Evolutionary conservation across 1,140 invertebrate genomes (phyloP).

Genomic region (Drosophila lacteicornis): DNA sequence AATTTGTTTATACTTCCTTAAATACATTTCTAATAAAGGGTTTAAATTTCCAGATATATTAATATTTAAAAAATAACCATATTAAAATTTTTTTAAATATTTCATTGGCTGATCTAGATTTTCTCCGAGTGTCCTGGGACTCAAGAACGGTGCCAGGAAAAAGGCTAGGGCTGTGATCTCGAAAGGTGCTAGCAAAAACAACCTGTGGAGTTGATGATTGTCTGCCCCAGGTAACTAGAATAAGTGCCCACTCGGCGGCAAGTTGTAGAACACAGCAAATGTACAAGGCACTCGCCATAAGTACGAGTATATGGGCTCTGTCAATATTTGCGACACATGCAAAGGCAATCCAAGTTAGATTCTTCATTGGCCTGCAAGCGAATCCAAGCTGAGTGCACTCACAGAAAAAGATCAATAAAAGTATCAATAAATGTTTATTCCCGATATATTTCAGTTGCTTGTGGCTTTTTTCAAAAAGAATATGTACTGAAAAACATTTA

Average conservation of each 20-base stretch:
- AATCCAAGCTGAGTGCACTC: constrained; percentile 14
- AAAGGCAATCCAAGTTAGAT: constrained; percentile 62
- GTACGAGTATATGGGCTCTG: constrained; percentile 54
- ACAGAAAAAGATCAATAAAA: not conserved
- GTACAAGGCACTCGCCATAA: constrained; percentile 63
- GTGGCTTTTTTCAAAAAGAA: too few species aligned
- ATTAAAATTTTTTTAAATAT: too few species aligned
- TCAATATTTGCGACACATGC: constrained; percentile 79
- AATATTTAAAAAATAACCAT: too few species aligned
- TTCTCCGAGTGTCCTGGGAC: constrained; percentile 8
- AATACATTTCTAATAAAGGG: not conserved
- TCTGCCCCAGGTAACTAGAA: constrained; percentile 48
- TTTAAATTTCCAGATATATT: too few species aligned
- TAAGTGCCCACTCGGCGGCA: constrained; percentile 60
- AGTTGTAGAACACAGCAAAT: constrained; percentile 58
- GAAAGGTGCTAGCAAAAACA: constrained; percentile 15
- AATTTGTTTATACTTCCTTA: not conserved
- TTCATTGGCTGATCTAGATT: not conserved
- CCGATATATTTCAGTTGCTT: too few species aligned
- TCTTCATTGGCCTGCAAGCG: constrained; percentile 46
- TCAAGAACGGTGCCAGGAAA: constrained; percentile 21
- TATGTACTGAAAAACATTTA: too few species aligned
- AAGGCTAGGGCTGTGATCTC: constrained; percentile 68
- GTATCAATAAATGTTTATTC: too few species aligned
- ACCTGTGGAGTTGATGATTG: constrained; percentile 26